Base-by-base conservation (phyloP, 1,140 invertebrate genomes). In the Sesamia nonagrioides region DNA sequence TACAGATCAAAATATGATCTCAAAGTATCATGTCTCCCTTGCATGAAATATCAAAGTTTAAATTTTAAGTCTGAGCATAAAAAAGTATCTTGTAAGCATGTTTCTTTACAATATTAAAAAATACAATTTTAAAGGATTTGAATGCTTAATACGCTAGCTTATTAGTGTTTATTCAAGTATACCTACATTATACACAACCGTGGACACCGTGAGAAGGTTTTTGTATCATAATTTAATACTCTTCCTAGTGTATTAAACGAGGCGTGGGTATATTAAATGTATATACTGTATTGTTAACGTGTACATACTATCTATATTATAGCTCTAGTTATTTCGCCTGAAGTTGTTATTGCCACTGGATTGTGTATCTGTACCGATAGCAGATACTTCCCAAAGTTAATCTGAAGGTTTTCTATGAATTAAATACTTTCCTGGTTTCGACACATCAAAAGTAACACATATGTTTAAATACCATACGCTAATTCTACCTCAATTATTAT, bases 161-260 rank as follows among this genome's bases (percentile, higher is more conserved):
- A 5, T 69, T 48, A 69, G 66, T 45, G 66, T 50, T 69, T 48
- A 68, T 68, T 71, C 35, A 56, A 77, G 18, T 68, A 54, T 42
- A 54, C 52, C 52, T 69, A 77, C 40, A 77, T 42, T 71, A 69
- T 71, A 77, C 76, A 77, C 76, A 77, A 77, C 76, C 76, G 21
- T 69, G 75, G 37, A 77, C 69, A 77, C 76, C 76, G 33, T 77
- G 76, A 77, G 63, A 58, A 33, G 52, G 50, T 71, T 45, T 68
- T 77, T 69, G 76, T 77, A 69, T 68, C 18, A 74, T 74, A 56
- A 52, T 54, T 35, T 72, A 56, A 58, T 54, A 56, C 33, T 58
- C n/a, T 66, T 37, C 5, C 33, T 66, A 66, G 9, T 21, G 21
- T 58, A 58, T 27, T 45, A 60, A 77, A 42, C 11, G 45, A 68